A percentile compares a stretch with the other conserved stretches of the same genome.
Evolutionary conservation across 2,113 vertebrate species (phyloP).

Genomic region (Muscicapa adusta): DNA sequence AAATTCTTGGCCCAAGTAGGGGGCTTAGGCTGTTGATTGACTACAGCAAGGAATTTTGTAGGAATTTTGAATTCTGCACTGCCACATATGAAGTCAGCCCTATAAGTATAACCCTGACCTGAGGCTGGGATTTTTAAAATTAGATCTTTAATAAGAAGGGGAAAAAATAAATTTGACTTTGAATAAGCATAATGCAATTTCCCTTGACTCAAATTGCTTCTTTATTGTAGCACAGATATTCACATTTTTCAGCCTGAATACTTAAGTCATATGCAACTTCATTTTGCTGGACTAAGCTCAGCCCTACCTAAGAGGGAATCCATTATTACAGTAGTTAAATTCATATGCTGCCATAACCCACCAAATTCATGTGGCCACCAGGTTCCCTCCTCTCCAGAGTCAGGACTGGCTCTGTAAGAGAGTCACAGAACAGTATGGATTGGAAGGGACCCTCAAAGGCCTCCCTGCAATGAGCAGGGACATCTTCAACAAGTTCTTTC

Average conservation of each 20-base stretch:
- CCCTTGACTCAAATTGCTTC: constrained; percentile 21
- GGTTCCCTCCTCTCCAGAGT: background rate
- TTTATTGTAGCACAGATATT: constrained; percentile 22
- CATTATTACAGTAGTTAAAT: background rate
- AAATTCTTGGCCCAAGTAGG: background rate
- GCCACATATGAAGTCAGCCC: background rate
- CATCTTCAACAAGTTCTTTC: background rate
- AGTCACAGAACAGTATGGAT: background rate
- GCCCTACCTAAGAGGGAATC: background rate
- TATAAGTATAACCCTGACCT: constrained; percentile 32
- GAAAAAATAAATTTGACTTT: constrained; percentile 37
- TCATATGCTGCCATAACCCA: background rate
- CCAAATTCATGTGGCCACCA: rapidly evolving
- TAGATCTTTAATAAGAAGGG: constrained; percentile 24
- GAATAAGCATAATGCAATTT: constrained; percentile 55
- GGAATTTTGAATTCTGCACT: constrained; percentile 24
- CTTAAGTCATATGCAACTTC: background rate
- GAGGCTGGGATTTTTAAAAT: constrained; percentile 31
- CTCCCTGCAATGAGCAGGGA: too few relatives aligned
- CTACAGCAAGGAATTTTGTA: background rate
- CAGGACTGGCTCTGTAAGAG: background rate
- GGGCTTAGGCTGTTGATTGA: constrained; percentile 6
- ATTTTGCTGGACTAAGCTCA: background rate
- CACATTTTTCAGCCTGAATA: constrained; percentile 2
- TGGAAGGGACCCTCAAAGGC: background rate